Evolutionary conservation across 1,140 invertebrate genomes (phyloP).

Genomic region (Drosophila takahashii): DNA sequence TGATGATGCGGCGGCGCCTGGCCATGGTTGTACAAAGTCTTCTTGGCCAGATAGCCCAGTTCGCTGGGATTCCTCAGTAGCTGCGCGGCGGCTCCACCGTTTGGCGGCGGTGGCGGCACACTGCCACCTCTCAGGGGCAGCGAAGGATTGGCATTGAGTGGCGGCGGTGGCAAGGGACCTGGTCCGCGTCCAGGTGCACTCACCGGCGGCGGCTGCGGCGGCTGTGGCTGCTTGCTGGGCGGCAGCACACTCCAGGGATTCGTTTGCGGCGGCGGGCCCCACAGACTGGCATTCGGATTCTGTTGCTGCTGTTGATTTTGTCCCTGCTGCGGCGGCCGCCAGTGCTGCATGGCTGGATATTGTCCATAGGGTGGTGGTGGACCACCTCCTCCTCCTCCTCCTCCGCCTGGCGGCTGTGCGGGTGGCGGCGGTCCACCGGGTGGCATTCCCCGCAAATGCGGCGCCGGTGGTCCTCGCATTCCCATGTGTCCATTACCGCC

Average conservation of each 20-base stretch:
- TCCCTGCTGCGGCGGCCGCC: constrained; percentile 66
- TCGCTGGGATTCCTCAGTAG: constrained; percentile 76
- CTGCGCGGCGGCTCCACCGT: constrained; percentile 57
- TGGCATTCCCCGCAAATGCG: constrained; percentile 57
- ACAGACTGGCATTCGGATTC: constrained; percentile 81
- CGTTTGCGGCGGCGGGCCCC: constrained; percentile 80
- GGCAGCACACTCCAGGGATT: constrained; percentile 83
- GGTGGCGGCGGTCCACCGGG: constrained; percentile 44
- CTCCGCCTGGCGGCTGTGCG: constrained; percentile 26
- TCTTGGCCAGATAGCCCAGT: constrained; percentile 74
- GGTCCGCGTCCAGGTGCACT: constrained; percentile 59
- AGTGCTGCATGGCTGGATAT: constrained; percentile 70
- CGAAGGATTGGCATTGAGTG: constrained; percentile 48
- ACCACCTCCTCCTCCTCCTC: constrained; percentile 29
- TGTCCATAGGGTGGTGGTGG: constrained; percentile 68
- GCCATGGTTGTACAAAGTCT: constrained; percentile 73
- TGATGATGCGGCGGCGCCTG: constrained; percentile 69
- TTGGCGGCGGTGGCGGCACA: constrained; percentile 63
- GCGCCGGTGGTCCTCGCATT: constrained; percentile 67
- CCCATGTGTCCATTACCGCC: constrained; percentile 66
- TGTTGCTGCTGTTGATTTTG: constrained; percentile 52
- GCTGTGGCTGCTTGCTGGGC: constrained; percentile 66
- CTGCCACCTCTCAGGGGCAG: constrained; percentile 72
- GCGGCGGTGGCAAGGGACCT: constrained; percentile 53
- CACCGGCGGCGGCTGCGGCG: constrained; percentile 48